phyloP scores from a whole-genome alignment of 2,888 invertebrate species.

The Ophion ellenae region DNA sequence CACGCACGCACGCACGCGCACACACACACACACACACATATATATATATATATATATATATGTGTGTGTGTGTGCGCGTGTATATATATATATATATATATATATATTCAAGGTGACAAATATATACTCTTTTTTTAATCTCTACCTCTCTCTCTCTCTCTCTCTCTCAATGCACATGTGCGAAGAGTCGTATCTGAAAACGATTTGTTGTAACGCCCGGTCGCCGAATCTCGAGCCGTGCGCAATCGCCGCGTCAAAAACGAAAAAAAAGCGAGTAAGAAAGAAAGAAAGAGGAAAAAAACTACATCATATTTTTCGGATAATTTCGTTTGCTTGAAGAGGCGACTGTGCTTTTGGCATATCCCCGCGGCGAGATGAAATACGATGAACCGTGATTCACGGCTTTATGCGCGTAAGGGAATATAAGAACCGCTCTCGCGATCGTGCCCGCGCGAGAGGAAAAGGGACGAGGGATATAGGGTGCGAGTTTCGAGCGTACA shows the following conservation, averaged over 20 bases:
- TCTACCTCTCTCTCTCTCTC: background rate
- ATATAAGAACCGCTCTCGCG: slow-evolving; percentile 51
- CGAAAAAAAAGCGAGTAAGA: slow-evolving; percentile 30
- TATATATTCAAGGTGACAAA: too few species aligned
- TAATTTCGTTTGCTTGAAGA: slow-evolving; percentile 66
- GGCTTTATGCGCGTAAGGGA: slow-evolving; percentile 54
- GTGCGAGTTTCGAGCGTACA: slow-evolving; percentile 24
- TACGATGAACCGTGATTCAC: slow-evolving; percentile 66
- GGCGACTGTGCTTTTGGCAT: slow-evolving; percentile 68
- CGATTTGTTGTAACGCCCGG: slow-evolving; percentile 39
- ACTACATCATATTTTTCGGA: slow-evolving; percentile 65
- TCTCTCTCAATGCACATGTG: background rate
- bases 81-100: too few species aligned
- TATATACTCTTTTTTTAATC: too few species aligned
- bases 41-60: too few species aligned
- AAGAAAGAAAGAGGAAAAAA: slow-evolving; percentile 46
- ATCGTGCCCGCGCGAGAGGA: slow-evolving; percentile 6
- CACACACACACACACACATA: too few species aligned
- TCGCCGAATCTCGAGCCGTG: slow-evolving; percentile 13
- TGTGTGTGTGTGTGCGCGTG: too few species aligned
- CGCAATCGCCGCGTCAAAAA: slow-evolving; percentile 9
- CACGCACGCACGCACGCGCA: too few species aligned
- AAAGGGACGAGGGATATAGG: slow-evolving; percentile 23
- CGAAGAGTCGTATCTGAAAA: slow-evolving; percentile 51
- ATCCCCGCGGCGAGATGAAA: slow-evolving; percentile 64